phyloP scores from a whole-genome alignment of 1,140 invertebrate genomes.

The Trichonephila inaurata region DNA sequence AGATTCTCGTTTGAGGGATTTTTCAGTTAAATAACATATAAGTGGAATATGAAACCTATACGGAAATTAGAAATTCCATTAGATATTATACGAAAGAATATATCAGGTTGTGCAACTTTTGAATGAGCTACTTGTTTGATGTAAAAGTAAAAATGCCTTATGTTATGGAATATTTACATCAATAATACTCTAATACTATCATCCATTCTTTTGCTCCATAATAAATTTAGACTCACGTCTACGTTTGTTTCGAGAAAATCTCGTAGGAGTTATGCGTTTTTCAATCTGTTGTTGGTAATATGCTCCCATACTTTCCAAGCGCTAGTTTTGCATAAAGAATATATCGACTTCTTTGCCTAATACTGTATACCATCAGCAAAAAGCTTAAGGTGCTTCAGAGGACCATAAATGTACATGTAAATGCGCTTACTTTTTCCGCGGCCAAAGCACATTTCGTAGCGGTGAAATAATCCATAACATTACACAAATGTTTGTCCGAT shows the following conservation, averaged over 20 bases:
- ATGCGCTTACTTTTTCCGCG: not conserved
- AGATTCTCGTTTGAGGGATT: too few relatives aligned
- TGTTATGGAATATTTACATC: not conserved
- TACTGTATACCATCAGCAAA: constrained; percentile 38
- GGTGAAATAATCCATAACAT: constrained; percentile 37
- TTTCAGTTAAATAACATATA: too few relatives aligned
- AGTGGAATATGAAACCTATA: too few relatives aligned
- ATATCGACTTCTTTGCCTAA: not conserved
- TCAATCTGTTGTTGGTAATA: constrained; percentile 59
- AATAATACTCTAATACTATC: not conserved
- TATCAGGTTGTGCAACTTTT: too few relatives aligned
- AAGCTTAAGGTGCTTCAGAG: constrained; percentile 43
- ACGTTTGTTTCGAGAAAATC: not conserved
- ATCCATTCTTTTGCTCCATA: not conserved
- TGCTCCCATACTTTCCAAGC: not conserved
- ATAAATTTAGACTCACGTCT: not conserved
- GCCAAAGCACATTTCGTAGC: not conserved
- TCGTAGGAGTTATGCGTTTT: constrained; percentile 6
- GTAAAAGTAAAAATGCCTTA: too few relatives aligned
- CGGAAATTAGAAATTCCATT: too few relatives aligned
- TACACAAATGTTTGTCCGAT: constrained; percentile 44
- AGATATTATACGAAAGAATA: too few relatives aligned
- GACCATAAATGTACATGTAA: constrained; percentile 43
- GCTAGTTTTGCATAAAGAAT: not conserved
- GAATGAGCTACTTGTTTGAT: too few relatives aligned